Evolutionary conservation across 2,888 invertebrate species (phyloP).

Genomic region (Pelosia muscerda): DNA sequence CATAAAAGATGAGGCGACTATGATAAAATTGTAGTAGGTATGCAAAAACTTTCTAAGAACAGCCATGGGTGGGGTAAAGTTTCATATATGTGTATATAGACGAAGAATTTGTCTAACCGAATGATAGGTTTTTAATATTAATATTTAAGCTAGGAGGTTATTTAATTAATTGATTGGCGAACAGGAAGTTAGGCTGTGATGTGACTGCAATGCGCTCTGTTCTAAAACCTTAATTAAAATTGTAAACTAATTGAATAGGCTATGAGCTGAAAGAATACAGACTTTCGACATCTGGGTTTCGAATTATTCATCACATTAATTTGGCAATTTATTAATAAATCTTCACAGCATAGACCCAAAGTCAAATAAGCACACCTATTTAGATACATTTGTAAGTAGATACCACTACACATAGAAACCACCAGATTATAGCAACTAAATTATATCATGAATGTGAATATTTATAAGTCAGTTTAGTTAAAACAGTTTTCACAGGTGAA

Average conservation of each 20-base stretch:
- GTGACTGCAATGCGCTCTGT: conserved; percentile 8
- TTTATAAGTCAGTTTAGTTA: too few species aligned
- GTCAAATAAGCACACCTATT: too few species aligned
- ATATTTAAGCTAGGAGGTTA: conserved; percentile 41
- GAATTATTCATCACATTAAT: too few species aligned
- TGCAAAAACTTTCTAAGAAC: conserved; percentile 40
- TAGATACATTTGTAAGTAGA: too few species aligned
- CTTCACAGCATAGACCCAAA: too few species aligned
- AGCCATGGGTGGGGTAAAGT: conserved; percentile 29
- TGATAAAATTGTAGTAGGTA: conserved; percentile 23
- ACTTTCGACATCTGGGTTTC: too few species aligned
- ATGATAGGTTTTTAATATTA: conserved; percentile 20
- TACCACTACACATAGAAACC: too few species aligned
- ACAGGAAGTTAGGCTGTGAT: conserved; percentile 33
- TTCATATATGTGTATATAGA: conserved; percentile 26
- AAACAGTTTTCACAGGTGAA: too few species aligned
- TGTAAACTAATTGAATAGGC: not conserved
- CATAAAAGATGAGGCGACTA: conserved; percentile 24
- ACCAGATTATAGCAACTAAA: too few species aligned
- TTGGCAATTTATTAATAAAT: too few species aligned
- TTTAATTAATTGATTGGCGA: conserved; percentile 35
- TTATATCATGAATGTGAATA: too few species aligned
- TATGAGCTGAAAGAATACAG: not conserved
- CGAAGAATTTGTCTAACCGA: conserved; percentile 21
- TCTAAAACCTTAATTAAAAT: not conserved